These are phyloP conservation scores for Champsocephalus gunnari DNA, from an alignment of 2,797 vertebrate genomes.

Conservation along the genomic window DNA sequence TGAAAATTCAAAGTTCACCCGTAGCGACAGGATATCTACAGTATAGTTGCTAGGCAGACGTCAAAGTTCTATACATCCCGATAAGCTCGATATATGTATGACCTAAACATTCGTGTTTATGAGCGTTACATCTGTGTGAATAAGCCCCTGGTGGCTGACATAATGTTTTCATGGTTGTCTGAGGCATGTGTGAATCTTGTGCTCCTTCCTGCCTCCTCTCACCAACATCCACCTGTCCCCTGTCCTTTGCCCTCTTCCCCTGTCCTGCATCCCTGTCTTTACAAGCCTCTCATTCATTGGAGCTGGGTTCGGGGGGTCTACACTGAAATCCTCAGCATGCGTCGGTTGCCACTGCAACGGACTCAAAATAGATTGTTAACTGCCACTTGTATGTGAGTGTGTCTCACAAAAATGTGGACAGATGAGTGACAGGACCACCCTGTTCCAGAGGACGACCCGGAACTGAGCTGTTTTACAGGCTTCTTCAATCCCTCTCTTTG, in stretches of 20 bases:
- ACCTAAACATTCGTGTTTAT: slow-evolving; percentile 25
- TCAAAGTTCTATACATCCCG: slow-evolving; percentile 16
- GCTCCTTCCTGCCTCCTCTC: slow-evolving; percentile 35
- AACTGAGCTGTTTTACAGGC: slow-evolving; percentile 50
- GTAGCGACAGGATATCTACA: slow-evolving; percentile 32
- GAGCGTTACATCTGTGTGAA: slow-evolving; percentile 42
- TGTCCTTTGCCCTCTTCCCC: slow-evolving; percentile 32
- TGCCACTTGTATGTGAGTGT: slow-evolving; percentile 40
- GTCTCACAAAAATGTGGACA: slow-evolving; percentile 53
- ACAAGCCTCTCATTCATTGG: slow-evolving; percentile 51
- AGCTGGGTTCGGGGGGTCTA: slow-evolving; percentile 16
- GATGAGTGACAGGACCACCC: slow-evolving; percentile 66
- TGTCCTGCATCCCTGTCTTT: slow-evolving; percentile 15
- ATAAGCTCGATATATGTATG: slow-evolving; percentile 28
- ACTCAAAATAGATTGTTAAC: slow-evolving; percentile 75
- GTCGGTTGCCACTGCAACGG: slow-evolving; percentile 62
- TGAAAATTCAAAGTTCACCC: slow-evolving; percentile 1
- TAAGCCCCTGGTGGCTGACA: slow-evolving; percentile 45
- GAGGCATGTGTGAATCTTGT: slow-evolving; percentile 57
- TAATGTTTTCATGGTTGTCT: slow-evolving; percentile 52
- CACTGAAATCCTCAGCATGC: slow-evolving; percentile 64
- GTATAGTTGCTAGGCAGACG: slow-evolving; percentile 48
- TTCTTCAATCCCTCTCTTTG: background rate
- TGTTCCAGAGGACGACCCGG: slow-evolving; percentile 42
- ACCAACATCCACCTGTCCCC: slow-evolving; percentile 58